Conservation (phyloP, 2,888 invertebrate species). For the Limnephilus rhombicus region DNA sequence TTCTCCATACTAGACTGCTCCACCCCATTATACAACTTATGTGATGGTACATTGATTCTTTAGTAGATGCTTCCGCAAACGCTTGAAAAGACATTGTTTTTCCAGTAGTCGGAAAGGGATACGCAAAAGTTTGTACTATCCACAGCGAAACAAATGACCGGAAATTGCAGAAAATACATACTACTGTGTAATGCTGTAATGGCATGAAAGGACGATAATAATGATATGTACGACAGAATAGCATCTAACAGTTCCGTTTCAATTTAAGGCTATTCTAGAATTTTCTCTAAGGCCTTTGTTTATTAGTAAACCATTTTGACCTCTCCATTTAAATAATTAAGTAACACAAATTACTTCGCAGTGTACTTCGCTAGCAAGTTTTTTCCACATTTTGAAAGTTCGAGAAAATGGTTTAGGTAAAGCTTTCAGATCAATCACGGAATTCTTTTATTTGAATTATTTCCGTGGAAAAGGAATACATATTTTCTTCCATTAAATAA, state of each 20-base stretch:
- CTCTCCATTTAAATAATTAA: not conserved
- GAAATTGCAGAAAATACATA: not conserved
- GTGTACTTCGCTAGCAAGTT: not conserved
- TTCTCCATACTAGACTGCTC: too few species aligned
- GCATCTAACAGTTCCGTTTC: not conserved
- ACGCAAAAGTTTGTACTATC: not conserved
- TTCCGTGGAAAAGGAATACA: not conserved
- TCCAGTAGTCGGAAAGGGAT: not conserved
- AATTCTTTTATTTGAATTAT: not conserved
- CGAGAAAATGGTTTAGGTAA: not conserved
- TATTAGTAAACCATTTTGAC: not conserved
- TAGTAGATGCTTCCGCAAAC: too few species aligned
- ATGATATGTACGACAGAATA: not conserved
- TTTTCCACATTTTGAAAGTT: not conserved
- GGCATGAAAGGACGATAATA: not conserved
- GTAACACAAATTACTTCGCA: not conserved
- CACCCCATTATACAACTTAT: too few species aligned
- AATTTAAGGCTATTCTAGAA: not conserved
- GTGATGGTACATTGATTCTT: too few species aligned
- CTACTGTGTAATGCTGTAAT: not conserved
- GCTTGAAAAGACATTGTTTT: too few species aligned
- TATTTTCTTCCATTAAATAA: not conserved
- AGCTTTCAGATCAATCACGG: not conserved
- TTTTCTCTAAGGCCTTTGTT: not conserved
- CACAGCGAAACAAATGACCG: not conserved